phyloP scores from a whole-genome alignment of 2,113 vertebrate species.

The Callithrix jacchus region DNA sequence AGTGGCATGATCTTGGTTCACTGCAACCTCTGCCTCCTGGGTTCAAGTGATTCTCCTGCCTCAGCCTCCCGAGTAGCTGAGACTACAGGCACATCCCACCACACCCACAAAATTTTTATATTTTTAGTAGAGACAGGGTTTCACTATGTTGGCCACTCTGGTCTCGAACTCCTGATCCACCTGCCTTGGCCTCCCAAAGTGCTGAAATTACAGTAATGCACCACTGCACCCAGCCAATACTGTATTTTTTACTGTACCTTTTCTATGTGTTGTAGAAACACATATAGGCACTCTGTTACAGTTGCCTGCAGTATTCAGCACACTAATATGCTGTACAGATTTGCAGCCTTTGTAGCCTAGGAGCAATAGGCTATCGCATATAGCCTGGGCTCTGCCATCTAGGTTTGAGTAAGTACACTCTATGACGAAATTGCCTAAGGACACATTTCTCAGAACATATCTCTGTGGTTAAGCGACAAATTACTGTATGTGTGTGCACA shows the following conservation, averaged over 20 bases:
- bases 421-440: neutral
- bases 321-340: neutral
- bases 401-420: neutral
- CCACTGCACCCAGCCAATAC: neutral
- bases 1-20: too few relatives aligned
- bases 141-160: neutral
- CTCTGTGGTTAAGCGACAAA: neutral
- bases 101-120: too few relatives aligned
- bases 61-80: too few relatives aligned
- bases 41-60: too few relatives aligned
- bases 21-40: too few relatives aligned
- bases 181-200: neutral
- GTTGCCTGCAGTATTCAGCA: neutral
- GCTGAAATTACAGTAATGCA: neutral
- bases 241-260: neutral
- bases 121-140: neutral
- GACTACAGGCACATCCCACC: too few relatives aligned
- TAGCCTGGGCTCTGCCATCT: neutral
- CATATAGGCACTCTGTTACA: neutral
- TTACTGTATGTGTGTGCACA: neutral
- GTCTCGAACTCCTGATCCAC: neutral
- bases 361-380: neutral
- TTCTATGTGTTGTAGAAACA: neutral
- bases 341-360: neutral
- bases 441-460: neutral